Conservation (phyloP, 1,140 invertebrate genomes). For the Pantala flavescens region DNA sequence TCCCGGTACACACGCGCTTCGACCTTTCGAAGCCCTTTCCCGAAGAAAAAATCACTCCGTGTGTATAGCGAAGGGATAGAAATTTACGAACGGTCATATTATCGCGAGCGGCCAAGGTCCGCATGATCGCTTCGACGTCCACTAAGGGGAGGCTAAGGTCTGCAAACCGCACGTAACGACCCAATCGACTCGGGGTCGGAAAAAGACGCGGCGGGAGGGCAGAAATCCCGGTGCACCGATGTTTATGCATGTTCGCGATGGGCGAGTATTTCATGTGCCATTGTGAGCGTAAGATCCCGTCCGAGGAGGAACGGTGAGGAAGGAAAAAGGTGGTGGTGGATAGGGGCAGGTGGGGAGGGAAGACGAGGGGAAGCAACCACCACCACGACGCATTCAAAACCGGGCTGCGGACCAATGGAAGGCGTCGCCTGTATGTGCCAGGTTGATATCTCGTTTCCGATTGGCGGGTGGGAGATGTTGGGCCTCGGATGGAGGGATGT, state of each 20-base stretch:
- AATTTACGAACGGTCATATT: not conserved
- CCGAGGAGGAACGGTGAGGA: not conserved
- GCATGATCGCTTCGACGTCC: not conserved
- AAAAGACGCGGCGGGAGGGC: not conserved
- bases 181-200: not conserved
- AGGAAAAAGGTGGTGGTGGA: not conserved
- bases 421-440: not conserved
- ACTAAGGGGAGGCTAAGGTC: not conserved
- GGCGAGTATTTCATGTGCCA: not conserved
- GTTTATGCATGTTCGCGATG: not conserved
- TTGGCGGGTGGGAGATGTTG: not conserved
- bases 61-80: not conserved
- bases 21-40: no score
- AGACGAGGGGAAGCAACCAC: not conserved
- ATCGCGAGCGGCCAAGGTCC: not conserved
- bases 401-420: not conserved
- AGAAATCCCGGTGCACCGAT: not conserved
- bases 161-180: not conserved
- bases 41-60: no score
- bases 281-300: not conserved
- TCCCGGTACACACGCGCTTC: no score
- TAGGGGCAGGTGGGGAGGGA: not conserved
- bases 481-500: no score
- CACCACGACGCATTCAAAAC: not conserved
- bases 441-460: not conserved